Evolutionary conservation across 1,140 invertebrate species (phyloP).

Genomic region (Glomeris maerens): DNA sequence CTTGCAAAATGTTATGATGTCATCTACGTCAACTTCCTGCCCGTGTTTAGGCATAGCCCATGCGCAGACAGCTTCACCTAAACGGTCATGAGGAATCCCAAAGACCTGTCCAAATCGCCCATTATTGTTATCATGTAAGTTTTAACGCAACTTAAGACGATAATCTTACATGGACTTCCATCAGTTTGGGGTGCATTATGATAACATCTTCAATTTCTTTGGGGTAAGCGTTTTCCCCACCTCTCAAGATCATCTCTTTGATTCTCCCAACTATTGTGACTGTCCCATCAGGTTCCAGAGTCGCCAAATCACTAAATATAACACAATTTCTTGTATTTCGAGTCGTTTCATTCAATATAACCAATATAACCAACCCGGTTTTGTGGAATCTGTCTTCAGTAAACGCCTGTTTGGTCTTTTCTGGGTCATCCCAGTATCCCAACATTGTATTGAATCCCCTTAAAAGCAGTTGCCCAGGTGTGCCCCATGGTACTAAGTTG

Average conservation of each 20-base stretch:
- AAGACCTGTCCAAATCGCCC: no score
- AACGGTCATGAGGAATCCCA: slow-evolving; percentile 59
- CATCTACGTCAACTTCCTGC: slow-evolving; percentile 35
- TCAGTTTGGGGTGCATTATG: slow-evolving; percentile 12
- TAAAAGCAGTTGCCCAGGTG: slow-evolving; percentile 9
- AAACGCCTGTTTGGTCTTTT: slow-evolving; percentile 28
- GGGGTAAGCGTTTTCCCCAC: slow-evolving; percentile 83
- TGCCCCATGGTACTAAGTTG: slow-evolving; percentile 8
- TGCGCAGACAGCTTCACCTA: slow-evolving; percentile 74
- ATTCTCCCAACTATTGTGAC: slow-evolving; percentile 61
- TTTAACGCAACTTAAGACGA: no score
- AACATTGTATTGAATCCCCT: slow-evolving; percentile 30
- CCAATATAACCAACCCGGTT: slow-evolving; percentile 31
- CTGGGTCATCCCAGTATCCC: slow-evolving; percentile 30
- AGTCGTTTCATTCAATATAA: neutral
- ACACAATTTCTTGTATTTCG: neutral
- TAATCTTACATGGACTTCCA: slow-evolving; percentile 10
- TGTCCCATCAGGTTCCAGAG: slow-evolving; percentile 60
- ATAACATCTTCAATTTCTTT: slow-evolving; percentile 67
- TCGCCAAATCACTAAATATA: slow-evolving; percentile 52
- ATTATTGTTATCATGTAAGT: no score
- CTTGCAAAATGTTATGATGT: slow-evolving; percentile 51
- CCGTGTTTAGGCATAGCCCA: slow-evolving; percentile 46
- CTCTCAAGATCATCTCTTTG: slow-evolving; percentile 81
- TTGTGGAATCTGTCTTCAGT: slow-evolving; percentile 26